Percentiles rank a stretch among this genome's conserved stretches.
phyloP scores from a whole-genome alignment of 2,888 invertebrate genomes.

The Melangyna quadrimaculata region DNA sequence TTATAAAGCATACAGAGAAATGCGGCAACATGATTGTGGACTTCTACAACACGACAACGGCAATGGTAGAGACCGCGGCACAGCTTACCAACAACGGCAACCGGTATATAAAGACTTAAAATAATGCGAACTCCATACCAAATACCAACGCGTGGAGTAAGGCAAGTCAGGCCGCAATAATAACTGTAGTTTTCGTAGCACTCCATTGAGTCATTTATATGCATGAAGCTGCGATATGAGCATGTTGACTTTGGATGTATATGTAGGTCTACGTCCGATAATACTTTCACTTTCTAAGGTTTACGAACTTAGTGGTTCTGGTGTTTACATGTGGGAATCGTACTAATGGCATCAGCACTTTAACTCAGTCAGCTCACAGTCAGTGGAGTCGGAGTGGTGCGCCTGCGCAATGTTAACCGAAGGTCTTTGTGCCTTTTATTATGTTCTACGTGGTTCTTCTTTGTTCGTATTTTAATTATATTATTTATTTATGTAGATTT shows the following conservation, averaged over 20 bases:
- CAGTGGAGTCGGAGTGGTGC: too few species aligned
- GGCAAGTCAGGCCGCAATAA: conserved; percentile 57
- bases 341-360: conserved; percentile 47
- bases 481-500: neutral
- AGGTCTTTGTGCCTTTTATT: conserved; percentile 62
- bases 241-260: conserved; percentile 76
- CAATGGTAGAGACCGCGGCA: neutral
- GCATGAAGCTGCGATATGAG: conserved; percentile 46
- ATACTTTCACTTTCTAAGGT: conserved; percentile 82
- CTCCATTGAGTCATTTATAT: conserved; percentile 40
- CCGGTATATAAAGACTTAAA: conserved; percentile 54
- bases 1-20: neutral
- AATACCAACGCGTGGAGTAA: conserved; percentile 38
- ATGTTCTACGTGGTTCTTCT: conserved; percentile 12
- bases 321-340: conserved; percentile 76
- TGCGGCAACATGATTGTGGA: conserved; percentile 7
- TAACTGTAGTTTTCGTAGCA: conserved; percentile 73
- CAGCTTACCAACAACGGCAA: conserved; percentile 12
- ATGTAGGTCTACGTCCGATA: conserved; percentile 81
- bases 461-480: neutral
- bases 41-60: too few species aligned
- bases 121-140: conserved; percentile 58
- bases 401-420: conserved; percentile 62
- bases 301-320: conserved; percentile 78
- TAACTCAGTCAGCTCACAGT: neutral